Evolutionary conservation across 2,113 vertebrate species (phyloP).

Genomic region (Montifringilla adamsi): DNA sequence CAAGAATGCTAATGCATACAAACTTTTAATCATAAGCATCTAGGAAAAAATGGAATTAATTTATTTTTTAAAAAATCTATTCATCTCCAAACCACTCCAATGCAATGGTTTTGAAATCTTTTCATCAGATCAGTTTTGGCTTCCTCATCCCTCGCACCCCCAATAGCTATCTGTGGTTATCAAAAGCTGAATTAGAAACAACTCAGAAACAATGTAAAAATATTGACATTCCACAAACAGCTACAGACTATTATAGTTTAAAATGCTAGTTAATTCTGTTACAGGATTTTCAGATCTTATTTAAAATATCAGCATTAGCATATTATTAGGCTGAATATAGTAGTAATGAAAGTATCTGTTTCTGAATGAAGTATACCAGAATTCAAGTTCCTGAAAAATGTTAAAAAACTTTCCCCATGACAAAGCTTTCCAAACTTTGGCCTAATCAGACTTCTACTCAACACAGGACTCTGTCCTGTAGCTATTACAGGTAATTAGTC

Average conservation of each 20-base stretch:
- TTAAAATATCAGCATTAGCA: neutral
- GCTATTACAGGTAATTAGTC: neutral
- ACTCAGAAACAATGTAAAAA: neutral
- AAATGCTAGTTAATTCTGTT: neutral
- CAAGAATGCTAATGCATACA: neutral
- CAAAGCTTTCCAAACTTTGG: neutral
- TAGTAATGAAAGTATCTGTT: neutral
- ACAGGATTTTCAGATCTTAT: neutral
- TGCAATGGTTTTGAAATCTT: neutral
- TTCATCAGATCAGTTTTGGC: neutral
- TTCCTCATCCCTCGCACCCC: neutral
- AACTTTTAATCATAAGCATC: neutral
- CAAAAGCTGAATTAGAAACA: neutral
- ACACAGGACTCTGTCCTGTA: neutral
- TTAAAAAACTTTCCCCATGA: neutral
- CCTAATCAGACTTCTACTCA: neutral
- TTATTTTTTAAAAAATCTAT: neutral
- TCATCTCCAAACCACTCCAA: neutral
- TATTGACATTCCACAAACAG: neutral
- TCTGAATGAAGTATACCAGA: neutral
- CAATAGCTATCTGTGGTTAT: neutral
- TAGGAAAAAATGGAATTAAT: neutral
- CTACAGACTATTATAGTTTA: neutral
- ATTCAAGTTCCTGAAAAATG: neutral
- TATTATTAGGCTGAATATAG: neutral